Evolutionary conservation across 1,140 invertebrate genomes (phyloP).

Genomic region (Zaprionus nigranus): DNA sequence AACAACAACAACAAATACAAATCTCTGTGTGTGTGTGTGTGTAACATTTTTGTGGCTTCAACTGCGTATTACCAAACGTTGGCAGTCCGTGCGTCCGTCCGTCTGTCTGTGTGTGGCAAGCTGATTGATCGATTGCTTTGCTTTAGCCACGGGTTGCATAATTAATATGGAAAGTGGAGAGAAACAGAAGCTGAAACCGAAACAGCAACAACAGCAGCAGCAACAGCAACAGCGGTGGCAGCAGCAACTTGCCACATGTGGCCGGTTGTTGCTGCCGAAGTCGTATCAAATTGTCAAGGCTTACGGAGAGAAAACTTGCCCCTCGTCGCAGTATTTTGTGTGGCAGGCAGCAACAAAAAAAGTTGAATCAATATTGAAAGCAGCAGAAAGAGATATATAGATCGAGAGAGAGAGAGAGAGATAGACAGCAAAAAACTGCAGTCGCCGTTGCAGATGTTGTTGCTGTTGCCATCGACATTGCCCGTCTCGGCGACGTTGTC

Average conservation of each 20-base stretch:
- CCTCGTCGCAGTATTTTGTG: slow-evolving; percentile 1
- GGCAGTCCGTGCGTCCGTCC: slow-evolving; percentile 29
- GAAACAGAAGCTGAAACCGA: slow-evolving; percentile 30
- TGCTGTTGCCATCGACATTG: slow-evolving; percentile 49
- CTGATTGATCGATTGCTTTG: slow-evolving; percentile 74
- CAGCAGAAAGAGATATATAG: slow-evolving; percentile 13
- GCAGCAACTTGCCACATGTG: slow-evolving; percentile 53
- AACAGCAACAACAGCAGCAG: slow-evolving; percentile 11
- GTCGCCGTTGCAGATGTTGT: slow-evolving; percentile 27
- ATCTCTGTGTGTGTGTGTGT: slow-evolving; percentile 37
- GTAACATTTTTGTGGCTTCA: slow-evolving; percentile 74
- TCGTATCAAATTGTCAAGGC: slow-evolving; percentile 68
- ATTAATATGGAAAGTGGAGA: slow-evolving; percentile 67
- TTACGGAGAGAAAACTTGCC: slow-evolving; percentile 50
- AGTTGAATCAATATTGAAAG: slow-evolving; percentile 66
- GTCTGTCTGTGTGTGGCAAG: slow-evolving; percentile 52
- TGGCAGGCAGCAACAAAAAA: slow-evolving; percentile 36
- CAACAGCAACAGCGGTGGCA: slow-evolving; percentile 26
- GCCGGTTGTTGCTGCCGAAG: slow-evolving; percentile 12
- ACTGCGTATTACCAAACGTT: slow-evolving; percentile 68
- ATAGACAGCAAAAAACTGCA: slow-evolving; percentile 22
- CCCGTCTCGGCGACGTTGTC: slow-evolving; percentile 31
- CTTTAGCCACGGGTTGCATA: slow-evolving; percentile 65
- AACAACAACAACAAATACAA: slow-evolving; percentile 22
- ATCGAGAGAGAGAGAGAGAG: background rate